phyloP scores from a whole-genome alignment of 1,140 invertebrate species.

The Lordiphosa clarofinis region DNA sequence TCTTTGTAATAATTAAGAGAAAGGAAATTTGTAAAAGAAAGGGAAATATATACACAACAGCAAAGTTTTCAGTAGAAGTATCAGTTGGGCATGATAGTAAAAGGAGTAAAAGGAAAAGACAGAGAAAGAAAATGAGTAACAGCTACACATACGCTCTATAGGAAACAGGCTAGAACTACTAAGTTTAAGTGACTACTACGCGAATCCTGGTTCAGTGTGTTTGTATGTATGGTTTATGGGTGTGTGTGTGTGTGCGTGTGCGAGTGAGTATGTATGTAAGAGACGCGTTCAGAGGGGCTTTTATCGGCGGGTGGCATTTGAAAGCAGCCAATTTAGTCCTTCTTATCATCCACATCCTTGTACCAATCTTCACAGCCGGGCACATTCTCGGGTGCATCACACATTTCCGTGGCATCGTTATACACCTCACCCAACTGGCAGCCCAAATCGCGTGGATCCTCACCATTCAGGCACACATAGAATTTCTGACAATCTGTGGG shows the following conservation, averaged over 20 bases:
- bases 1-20: conserved; percentile 44
- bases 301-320: conserved; percentile 19
- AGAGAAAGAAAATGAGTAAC: conserved; percentile 25
- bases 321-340: conserved; percentile 44
- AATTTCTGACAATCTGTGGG: conserved; percentile 91
- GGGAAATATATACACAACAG: conserved; percentile 63
- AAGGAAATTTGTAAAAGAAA: conserved; percentile 16
- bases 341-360: conserved; percentile 84
- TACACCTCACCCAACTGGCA: conserved; percentile 92
- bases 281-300: conserved; percentile 29
- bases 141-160: conserved; percentile 64
- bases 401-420: conserved; percentile 89
- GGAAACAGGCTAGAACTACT: conserved; percentile 69
- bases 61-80: conserved; percentile 6
- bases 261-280: conserved; percentile 5
- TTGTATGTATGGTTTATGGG: conserved; percentile 24
- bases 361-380: conserved; percentile 94
- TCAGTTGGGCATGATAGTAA: conserved; percentile 13
- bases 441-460: conserved; percentile 91
- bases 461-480: conserved; percentile 92
- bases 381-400: conserved; percentile 92
- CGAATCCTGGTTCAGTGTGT: conserved; percentile 39
- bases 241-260: conserved; percentile 14
- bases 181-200: conserved; percentile 69
- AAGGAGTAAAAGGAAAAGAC: conserved; percentile 5